Conservation (phyloP, 2,113 vertebrate genomes). For the Cyphomyrus discorhynchus region DNA sequence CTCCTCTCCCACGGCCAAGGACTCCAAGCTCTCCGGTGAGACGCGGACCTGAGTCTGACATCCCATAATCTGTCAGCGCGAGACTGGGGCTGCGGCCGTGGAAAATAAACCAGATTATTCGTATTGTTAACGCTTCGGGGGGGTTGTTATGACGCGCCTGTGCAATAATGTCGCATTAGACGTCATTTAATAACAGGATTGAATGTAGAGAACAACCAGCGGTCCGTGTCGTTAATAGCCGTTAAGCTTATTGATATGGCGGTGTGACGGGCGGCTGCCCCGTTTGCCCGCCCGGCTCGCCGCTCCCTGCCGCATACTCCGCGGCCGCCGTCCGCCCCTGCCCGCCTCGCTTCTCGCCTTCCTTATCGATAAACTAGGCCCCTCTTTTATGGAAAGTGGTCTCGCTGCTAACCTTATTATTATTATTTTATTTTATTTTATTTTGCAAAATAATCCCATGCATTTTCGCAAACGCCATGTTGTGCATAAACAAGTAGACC, state of each 20-base stretch:
- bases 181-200: neutral
- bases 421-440: neutral
- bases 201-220: neutral
- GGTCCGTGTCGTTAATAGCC: neutral
- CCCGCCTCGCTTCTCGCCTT: neutral
- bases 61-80: neutral
- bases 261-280: neutral
- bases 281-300: neutral
- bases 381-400: neutral
- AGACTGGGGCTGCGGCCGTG: neutral
- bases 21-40: constrained; percentile 11
- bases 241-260: neutral
- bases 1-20: neutral
- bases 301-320: neutral
- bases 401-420: neutral
- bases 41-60: neutral
- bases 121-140: neutral
- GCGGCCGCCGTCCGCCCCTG: neutral
- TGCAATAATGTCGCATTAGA: neutral
- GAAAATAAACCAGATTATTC: neutral
- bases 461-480: neutral
- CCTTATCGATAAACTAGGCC: neutral
- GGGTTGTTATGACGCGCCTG: neutral
- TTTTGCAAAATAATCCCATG: neutral
- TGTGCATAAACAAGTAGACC: neutral